Evolutionary conservation across 1,140 invertebrate genomes (phyloP), one percentile per base, ranked within the genome.

Genomic region (Leptinotarsa lineolata): DNA sequence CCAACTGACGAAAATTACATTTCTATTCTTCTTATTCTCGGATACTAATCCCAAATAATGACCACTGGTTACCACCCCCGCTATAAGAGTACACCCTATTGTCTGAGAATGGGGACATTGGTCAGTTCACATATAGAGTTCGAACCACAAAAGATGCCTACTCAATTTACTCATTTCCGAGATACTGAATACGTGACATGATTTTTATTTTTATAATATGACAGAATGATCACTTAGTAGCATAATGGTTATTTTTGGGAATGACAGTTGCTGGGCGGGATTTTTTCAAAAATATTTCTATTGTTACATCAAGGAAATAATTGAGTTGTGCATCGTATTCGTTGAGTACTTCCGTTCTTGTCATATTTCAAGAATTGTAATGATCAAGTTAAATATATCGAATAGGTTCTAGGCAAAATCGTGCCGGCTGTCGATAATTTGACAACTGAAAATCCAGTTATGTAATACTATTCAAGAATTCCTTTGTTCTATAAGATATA

Each of bases 141-240:
- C 48, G n/a, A 54, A 54, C 48, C 15, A 54, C 48, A 54, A 54
- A 54, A 54, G 48, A 66, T n/a, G 5, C 39, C 64, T 44, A 18
- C 64, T 66, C 64, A 66, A 66, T 66, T 39, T 66, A 66, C 64
- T 30, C 30, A 66, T 66, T 66, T 66, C 64, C 64, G 64, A 66
- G 18, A 66, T 66, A 66, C 44, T 39, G 39, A 4, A 66, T 66
- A 39, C n/a, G 39, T 39, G 22, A 24, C 22, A 66, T 66, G 39
- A 66, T 66, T 66, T 44, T 24, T n/a, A 24, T 30, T 66, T 66
- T 66, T 66, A 30, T 44, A 66, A 39, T 18, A 18, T 18, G 64
- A 30, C 64, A 66, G 39, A 66, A 66, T 66, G 39, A 66, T 66
- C 39, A 39, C 22, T 66, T 18, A 64, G 21, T 39, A 30, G 64